These are phyloP conservation scores for Stomatorhinus ivindoensis DNA, from an alignment of 2,113 vertebrate genomes.

Conservation along the genomic window DNA sequence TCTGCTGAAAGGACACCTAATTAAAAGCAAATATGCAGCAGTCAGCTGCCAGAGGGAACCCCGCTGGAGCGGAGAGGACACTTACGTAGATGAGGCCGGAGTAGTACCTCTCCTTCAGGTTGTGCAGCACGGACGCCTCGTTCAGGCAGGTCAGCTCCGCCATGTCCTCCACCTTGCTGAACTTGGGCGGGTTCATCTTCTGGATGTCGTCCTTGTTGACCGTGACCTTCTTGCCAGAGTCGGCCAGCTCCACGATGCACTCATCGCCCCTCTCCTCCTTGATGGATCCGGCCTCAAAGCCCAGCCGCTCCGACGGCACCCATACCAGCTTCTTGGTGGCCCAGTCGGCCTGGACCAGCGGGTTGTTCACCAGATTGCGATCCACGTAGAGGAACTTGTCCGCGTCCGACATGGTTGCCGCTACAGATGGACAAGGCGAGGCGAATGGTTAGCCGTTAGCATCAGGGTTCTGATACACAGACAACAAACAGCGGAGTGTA, in stretches of 20 bases:
- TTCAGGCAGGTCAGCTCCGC: conserved; percentile 71
- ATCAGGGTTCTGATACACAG: not conserved
- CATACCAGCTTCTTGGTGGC: conserved; percentile 65
- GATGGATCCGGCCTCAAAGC: conserved; percentile 60
- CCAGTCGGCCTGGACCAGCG: conserved; percentile 69
- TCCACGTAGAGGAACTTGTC: conserved; percentile 65
- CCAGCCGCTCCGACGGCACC: conserved; percentile 64
- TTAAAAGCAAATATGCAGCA: not conserved
- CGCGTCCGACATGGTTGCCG: conserved; percentile 61
- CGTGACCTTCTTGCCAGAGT: conserved; percentile 61
- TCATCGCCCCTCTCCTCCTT: conserved; percentile 64
- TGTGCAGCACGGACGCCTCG: conserved; percentile 69
- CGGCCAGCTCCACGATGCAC: conserved; percentile 63
- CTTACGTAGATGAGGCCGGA: conserved; percentile 71
- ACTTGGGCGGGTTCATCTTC: conserved; percentile 72
- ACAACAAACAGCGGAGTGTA: not conserved
- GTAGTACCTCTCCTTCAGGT: conserved; percentile 69
- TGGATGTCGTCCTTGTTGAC: conserved; percentile 68
- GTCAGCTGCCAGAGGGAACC: not conserved
- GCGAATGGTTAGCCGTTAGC: not conserved
- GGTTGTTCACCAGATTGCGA: conserved; percentile 44
- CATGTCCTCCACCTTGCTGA: conserved; percentile 73
- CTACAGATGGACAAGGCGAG: not conserved
- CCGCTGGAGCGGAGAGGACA: not conserved
- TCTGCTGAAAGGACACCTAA: not conserved